Conservation (phyloP, 2,888 invertebrate species). For the Bellardia pandia region DNA sequence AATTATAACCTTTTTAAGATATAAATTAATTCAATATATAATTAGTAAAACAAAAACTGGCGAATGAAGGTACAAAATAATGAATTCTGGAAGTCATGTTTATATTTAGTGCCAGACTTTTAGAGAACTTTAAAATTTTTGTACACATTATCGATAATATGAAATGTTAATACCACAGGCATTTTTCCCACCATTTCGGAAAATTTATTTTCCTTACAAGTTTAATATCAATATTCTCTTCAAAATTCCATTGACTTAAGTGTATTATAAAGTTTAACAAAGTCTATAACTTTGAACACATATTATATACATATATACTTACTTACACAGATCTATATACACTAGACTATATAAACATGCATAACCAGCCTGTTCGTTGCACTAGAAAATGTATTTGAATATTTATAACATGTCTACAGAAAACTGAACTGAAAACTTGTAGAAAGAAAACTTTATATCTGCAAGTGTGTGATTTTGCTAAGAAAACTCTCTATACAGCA, state of each 20-base stretch:
- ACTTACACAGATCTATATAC: neutral
- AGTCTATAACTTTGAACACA: neutral
- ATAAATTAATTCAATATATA: too few species aligned
- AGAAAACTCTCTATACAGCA: slow-evolving; percentile 40
- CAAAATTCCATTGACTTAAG: slow-evolving; percentile 15
- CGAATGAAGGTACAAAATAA: too few species aligned
- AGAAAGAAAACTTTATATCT: slow-evolving; percentile 33
- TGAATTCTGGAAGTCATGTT: too few species aligned
- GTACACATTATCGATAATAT: too few species aligned
- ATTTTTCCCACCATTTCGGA: too few species aligned
- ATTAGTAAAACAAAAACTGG: too few species aligned
- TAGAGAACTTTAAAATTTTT: too few species aligned
- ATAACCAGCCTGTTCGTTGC: neutral
- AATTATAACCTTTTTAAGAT: too few species aligned
- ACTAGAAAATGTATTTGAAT: slow-evolving; percentile 28
- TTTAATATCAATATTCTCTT: slow-evolving; percentile 5
- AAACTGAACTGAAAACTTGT: neutral
- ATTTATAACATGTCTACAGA: slow-evolving; percentile 41
- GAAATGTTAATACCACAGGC: too few species aligned
- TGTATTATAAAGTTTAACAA: slow-evolving; percentile 16
- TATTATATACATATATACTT: too few species aligned
- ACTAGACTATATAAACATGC: neutral
- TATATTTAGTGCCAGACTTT: too few species aligned
- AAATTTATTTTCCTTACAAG: neutral
- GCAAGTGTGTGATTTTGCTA: slow-evolving; percentile 11